Evolutionary conservation across 2,113 vertebrate species (phyloP), one percentile per base, ranked within the genome.

Genomic region (Prunella fulvescens): DNA sequence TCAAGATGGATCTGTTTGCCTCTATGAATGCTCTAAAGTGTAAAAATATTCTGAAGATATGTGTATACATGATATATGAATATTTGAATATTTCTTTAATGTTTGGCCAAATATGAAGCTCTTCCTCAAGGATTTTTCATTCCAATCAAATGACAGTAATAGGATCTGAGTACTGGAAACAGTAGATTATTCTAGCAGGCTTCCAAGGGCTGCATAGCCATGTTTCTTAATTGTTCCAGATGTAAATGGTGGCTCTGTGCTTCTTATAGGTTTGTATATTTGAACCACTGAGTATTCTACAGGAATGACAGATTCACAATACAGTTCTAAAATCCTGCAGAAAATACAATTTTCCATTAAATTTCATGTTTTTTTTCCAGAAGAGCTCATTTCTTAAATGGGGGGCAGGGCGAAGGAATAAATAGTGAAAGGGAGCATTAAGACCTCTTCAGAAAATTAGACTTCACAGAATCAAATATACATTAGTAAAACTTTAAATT

Each of bases 401-500:
- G 29, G 28, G 29, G n/a, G 7, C 5, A 4, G 65, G 48, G 4
- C 3, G 0, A 12, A 31, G n/a, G 26, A 64, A 48, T 74, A 54
- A 96, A 85, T 6, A 92, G 77, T 33, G 40, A 82, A 94, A 85
- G 65, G 31, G 40, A 88, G 9, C 22, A 81, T 92, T 93, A 90
- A 86, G 51, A 73, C 60, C 24, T 77, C 60, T 96, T 94, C 83
- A 93, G 72, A 95, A 96, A 86, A 96, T 89, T 60, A 81, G 39
- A 83, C 70, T 91, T 87, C 58, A 78, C 81, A 96, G 86, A 81
- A 92, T 60, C 89, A 95, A 97, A 96, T 78, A 80, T 92, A 93
- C 80, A 91, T 96, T 96, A 94, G 62, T 56, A 79, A 93, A 97
- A 96, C 51, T 97, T 96, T 47, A 86, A 96, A 93, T 91, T 86